Evolutionary conservation across 92 coral and sea anemone species (phyloP).

Genomic region (Isaurus tuberculatus): DNA sequence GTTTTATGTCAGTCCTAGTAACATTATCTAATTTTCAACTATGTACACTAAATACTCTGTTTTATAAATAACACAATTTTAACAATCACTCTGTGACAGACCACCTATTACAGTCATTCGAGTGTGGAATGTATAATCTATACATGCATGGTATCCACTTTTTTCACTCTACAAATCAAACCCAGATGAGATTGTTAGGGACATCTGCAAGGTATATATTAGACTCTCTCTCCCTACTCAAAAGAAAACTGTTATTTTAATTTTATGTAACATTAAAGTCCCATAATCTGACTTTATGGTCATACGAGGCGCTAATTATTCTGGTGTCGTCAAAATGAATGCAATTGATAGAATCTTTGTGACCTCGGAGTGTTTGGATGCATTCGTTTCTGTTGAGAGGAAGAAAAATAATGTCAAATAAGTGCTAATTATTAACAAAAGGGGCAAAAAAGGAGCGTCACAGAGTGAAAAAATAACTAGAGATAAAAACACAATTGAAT

Average conservation of each 20-base stretch:
- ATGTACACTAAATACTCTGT: no score
- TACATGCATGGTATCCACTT: no score
- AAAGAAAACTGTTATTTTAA: slow-evolving; percentile 20
- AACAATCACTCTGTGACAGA: no score
- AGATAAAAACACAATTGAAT: background rate
- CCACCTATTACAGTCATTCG: no score
- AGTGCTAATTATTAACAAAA: background rate
- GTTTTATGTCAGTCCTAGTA: no score
- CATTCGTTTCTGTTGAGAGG: slow-evolving; percentile 69
- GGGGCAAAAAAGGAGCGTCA: background rate
- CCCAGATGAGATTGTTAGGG: no score
- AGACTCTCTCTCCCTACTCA: no score
- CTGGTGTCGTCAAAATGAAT: slow-evolving; percentile 76
- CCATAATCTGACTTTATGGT: slow-evolving; percentile 88
- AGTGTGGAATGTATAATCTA: no score
- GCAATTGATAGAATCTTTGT: slow-evolving; percentile 76
- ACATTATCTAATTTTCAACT: no score
- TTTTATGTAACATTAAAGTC: slow-evolving; percentile 76
- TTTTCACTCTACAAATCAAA: no score
- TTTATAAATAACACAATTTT: no score
- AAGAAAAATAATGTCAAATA: background rate
- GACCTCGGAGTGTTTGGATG: slow-evolving; percentile 83
- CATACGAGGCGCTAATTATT: slow-evolving; percentile 87
- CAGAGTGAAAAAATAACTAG: background rate
- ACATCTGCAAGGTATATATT: no score